Conservation (phyloP, 2,797 vertebrate species). For the Gila robusta region DNA sequence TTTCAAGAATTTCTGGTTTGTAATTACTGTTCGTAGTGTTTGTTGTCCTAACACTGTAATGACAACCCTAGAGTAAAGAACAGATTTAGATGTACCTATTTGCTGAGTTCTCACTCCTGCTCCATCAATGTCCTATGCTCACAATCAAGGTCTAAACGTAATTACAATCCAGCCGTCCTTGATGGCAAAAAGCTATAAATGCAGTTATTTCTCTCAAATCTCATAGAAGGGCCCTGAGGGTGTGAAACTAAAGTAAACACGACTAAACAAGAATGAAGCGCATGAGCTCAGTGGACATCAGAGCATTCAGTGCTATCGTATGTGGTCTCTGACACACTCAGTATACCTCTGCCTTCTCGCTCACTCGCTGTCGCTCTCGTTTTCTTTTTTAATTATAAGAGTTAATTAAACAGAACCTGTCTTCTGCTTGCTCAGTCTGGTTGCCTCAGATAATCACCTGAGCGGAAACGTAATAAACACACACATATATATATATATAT, state of each 20-base stretch:
- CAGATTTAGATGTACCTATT: conserved; percentile 79
- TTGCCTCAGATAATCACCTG: conserved; percentile 73
- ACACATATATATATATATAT: no score
- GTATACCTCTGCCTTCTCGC: conserved; percentile 2
- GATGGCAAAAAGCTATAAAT: conserved; percentile 9
- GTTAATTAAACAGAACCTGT: conserved; percentile 77
- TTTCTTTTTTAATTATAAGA: conserved; percentile 72
- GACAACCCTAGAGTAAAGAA: conserved; percentile 73
- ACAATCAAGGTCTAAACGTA: conserved; percentile 23
- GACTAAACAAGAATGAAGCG: background rate
- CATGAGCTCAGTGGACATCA: background rate
- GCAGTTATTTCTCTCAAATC: conserved; percentile 20
- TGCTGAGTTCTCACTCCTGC: conserved; percentile 53
- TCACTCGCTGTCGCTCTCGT: background rate
- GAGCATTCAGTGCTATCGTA: background rate
- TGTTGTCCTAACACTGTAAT: conserved; percentile 45
- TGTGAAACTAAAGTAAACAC: conserved; percentile 23
- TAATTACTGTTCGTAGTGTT: conserved; percentile 30
- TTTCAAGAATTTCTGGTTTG: conserved; percentile 16
- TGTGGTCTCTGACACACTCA: background rate
- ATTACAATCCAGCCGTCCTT: conserved; percentile 40
- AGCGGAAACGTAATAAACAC: conserved; percentile 33
- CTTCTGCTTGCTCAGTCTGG: conserved; percentile 75
- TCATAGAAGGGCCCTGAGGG: background rate
- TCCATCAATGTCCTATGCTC: conserved; percentile 17